Conservation (phyloP, 2,888 invertebrate genomes). For the Morpho achilles region DNA sequence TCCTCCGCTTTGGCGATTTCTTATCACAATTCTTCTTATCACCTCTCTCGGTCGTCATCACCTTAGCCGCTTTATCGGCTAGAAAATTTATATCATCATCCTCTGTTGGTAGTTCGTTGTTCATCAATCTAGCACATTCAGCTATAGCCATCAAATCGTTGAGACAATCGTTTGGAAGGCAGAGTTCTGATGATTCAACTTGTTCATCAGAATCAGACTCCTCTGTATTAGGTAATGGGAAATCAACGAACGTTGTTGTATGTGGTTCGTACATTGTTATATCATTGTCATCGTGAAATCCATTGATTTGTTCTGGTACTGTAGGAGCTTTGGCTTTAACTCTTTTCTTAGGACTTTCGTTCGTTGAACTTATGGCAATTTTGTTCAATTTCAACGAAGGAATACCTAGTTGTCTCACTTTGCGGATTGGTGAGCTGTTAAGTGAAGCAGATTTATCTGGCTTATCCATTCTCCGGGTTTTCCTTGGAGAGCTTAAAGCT, state of each 20-base stretch:
- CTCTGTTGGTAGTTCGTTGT: constrained; percentile 45
- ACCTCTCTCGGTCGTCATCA: constrained; percentile 64
- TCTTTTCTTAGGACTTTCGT: constrained; percentile 64
- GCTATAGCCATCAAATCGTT: constrained; percentile 70
- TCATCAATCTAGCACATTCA: constrained; percentile 54
- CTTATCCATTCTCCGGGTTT: constrained; percentile 68
- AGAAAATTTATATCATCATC: constrained; percentile 65
- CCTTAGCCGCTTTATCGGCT: constrained; percentile 66
- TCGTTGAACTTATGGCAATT: constrained; percentile 53
- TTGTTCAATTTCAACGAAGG: constrained; percentile 51
- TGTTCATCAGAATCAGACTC: constrained; percentile 68
- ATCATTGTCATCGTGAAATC: constrained; percentile 59
- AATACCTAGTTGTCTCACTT: constrained; percentile 64
- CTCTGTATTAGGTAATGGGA: constrained; percentile 56
- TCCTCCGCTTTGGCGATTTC: constrained; percentile 52
- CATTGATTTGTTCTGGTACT: constrained; percentile 48
- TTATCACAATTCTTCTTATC: constrained; percentile 52
- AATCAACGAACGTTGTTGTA: constrained; percentile 63
- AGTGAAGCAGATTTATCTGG: constrained; percentile 65
- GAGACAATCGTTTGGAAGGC: constrained; percentile 67
- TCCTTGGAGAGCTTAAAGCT: constrained; percentile 65
- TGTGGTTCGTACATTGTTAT: constrained; percentile 73
- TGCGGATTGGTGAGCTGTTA: constrained; percentile 71
- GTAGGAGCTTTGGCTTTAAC: constrained; percentile 48
- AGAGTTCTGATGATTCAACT: constrained; percentile 62